Conservation (phyloP, 2,113 vertebrate genomes). For the Oplegnathus fasciatus region DNA sequence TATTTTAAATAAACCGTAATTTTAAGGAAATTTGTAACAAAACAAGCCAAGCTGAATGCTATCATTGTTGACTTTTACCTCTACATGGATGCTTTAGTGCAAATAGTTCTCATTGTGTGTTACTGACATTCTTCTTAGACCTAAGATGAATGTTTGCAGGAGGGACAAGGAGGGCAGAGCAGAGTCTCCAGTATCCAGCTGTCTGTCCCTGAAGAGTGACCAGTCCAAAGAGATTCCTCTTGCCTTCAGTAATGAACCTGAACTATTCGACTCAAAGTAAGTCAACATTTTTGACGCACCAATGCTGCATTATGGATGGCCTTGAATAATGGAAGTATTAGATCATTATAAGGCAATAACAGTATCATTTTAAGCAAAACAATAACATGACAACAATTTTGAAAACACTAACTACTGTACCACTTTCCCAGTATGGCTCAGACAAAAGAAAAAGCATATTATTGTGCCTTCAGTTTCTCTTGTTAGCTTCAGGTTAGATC, state of each 20-base stretch:
- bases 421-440: too few relatives aligned
- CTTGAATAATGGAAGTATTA: too few relatives aligned
- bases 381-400: not conserved
- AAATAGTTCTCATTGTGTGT: not conserved
- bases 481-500: too few relatives aligned
- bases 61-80: not conserved
- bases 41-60: too few relatives aligned
- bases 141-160: not conserved
- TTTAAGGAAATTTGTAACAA: too few relatives aligned
- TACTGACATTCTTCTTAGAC: too few relatives aligned
- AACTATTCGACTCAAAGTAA: too few relatives aligned
- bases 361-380: not conserved
- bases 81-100: not conserved
- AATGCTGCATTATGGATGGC: not conserved
- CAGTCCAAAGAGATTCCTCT: not conserved
- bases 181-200: not conserved
- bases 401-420: too few relatives aligned
- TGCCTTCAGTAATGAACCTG: not conserved
- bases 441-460: too few relatives aligned
- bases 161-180: not conserved
- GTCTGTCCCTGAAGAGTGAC: conserved; percentile 23
- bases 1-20: too few relatives aligned
- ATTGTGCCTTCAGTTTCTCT: too few relatives aligned
- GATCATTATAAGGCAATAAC: too few relatives aligned
- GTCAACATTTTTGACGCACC: not conserved